A percentile compares a stretch with the other conserved stretches of the same genome.
phyloP scores from a whole-genome alignment of 2,113 vertebrate species.

The Myanophis thanlyinensis region DNA sequence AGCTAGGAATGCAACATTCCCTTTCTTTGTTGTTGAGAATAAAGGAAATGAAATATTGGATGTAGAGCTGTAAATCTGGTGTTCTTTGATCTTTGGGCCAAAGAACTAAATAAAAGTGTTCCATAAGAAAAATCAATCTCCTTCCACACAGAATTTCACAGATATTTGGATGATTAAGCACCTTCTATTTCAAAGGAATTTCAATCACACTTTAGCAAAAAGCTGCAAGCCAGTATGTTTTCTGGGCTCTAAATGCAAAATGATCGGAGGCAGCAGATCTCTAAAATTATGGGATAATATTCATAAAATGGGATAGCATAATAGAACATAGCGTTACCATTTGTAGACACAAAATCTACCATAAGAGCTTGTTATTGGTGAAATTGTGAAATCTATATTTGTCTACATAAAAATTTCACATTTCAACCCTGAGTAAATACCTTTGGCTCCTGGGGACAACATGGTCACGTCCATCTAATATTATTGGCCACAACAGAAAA shows the following conservation, averaged over 20 bases:
- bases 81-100: conserved; percentile 68
- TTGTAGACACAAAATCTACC: neutral
- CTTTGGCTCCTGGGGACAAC: neutral
- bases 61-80: conserved; percentile 38
- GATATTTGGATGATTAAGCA: conserved; percentile 54
- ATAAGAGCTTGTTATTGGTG: neutral
- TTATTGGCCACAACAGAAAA: neutral
- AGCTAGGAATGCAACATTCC: conserved; percentile 49
- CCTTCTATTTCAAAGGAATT: conserved; percentile 44
- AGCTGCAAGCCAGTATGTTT: conserved; percentile 11
- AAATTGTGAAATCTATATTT: neutral
- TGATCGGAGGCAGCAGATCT: conserved; percentile 1
- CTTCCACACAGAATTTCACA: conserved; percentile 51
- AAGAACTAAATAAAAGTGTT: conserved; percentile 57
- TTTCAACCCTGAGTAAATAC: neutral
- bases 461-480: neutral
- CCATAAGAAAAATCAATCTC: conserved; percentile 40
- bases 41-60: conserved; percentile 61
- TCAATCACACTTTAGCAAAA: conserved; percentile 26
- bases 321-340: neutral
- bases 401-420: neutral
- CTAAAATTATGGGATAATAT: neutral
- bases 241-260: neutral
- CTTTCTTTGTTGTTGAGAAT: conserved; percentile 62
- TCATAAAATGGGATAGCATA: conserved; percentile 15